phyloP scores from a whole-genome alignment of 1,140 invertebrate species.

The Drosophila jambulina region DNA sequence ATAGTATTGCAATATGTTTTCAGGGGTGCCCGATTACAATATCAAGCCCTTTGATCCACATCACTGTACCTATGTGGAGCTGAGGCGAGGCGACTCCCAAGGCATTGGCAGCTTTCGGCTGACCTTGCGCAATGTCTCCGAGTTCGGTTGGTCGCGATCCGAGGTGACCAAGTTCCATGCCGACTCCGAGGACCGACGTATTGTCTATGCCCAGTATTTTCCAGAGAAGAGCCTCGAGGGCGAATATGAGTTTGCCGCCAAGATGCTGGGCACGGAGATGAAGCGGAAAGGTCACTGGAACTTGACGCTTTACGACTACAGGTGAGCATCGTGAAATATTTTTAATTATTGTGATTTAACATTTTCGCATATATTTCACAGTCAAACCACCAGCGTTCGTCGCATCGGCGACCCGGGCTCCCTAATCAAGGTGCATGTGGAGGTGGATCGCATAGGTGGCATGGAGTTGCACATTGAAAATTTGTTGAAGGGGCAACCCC shows the following conservation, averaged over 20 bases:
- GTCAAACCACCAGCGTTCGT: constrained; percentile 90
- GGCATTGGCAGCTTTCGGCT: constrained; percentile 88
- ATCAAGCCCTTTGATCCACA: constrained; percentile 92
- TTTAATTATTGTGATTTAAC: neutral
- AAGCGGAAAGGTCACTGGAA: constrained; percentile 90
- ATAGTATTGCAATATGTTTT: constrained; percentile 5
- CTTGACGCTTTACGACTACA: constrained; percentile 90
- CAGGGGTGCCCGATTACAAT: constrained; percentile 90
- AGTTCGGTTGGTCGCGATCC: constrained; percentile 91
- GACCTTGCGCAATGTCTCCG: constrained; percentile 90
- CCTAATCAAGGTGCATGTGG: constrained; percentile 88
- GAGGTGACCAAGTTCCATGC: constrained; percentile 92
- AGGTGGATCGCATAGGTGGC: constrained; percentile 90
- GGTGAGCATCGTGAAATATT: constrained; percentile 40
- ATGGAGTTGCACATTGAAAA: constrained; percentile 92
- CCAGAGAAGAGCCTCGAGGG: constrained; percentile 91
- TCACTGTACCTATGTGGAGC: constrained; percentile 88
- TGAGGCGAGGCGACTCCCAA: constrained; percentile 87
- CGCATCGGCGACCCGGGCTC: constrained; percentile 85
- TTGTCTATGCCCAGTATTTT: constrained; percentile 92
- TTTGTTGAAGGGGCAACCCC: constrained; percentile 87
- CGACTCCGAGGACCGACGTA: constrained; percentile 87
- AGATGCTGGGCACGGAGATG: constrained; percentile 87
- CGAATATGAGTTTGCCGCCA: constrained; percentile 89
- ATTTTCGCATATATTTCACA: constrained; percentile 11